Percentiles rank a stretch among this genome's conserved stretches.
Conservation (phyloP, 2,113 vertebrate species). For the Chionodraco myersi region DNA sequence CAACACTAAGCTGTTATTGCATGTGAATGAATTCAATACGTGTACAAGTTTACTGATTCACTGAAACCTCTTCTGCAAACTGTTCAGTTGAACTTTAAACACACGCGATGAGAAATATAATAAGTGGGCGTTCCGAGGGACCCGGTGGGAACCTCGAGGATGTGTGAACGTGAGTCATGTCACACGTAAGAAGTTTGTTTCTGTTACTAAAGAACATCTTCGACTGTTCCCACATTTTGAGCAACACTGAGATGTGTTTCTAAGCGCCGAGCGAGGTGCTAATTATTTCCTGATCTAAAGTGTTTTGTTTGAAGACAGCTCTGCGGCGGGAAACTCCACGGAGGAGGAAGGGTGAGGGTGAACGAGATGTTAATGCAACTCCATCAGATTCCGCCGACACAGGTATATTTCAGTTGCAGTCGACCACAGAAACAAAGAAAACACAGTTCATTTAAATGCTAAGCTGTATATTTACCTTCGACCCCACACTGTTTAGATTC, state of each 20-base stretch:
- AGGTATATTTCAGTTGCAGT: too few species aligned
- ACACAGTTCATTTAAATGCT: too few species aligned
- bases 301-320: conserved; percentile 36
- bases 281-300: conserved; percentile 57
- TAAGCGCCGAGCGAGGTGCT: conserved; percentile 26
- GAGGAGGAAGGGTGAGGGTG: conserved; percentile 8
- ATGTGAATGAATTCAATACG: too few species aligned
- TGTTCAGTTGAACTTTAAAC: background rate
- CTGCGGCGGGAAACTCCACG: conserved; percentile 36
- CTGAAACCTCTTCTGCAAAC: too few species aligned
- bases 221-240: background rate
- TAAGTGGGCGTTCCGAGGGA: background rate
- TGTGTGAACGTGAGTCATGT: background rate
- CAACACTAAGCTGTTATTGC: too few species aligned
- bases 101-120: too few species aligned
- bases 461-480: too few species aligned
- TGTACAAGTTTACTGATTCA: too few species aligned
- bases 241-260: conserved; percentile 15
- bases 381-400: too few species aligned
- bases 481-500: too few species aligned
- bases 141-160: background rate
- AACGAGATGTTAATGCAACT: too few species aligned
- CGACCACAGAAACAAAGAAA: too few species aligned
- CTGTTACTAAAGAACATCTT: background rate
- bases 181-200: background rate